Conservation (phyloP, 2,113 vertebrate species). For the Ibidorhyncha struthersii region DNA sequence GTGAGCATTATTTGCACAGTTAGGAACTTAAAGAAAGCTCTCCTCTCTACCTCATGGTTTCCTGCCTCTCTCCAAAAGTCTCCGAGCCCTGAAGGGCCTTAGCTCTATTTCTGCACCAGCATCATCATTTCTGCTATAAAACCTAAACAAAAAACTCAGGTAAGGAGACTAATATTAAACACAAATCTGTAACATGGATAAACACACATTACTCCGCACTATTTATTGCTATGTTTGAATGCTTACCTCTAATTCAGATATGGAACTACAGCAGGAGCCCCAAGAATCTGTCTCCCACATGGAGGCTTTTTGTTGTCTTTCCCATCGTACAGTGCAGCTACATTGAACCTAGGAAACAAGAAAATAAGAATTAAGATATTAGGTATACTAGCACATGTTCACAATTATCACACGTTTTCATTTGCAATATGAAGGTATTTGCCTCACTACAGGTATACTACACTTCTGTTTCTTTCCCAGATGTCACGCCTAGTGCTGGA, state of each 20-base stretch:
- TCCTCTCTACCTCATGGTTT: neutral
- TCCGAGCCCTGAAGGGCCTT: neutral
- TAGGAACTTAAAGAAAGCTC: neutral
- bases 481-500: neutral
- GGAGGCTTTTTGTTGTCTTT: neutral
- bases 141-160: neutral
- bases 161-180: neutral
- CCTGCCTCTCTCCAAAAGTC: neutral
- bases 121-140: neutral
- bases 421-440: neutral
- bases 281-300: neutral
- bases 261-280: neutral
- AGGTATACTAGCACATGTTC: neutral
- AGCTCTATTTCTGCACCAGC: neutral
- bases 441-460: neutral
- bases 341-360: neutral
- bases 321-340: neutral
- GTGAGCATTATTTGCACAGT: neutral
- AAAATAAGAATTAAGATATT: neutral
- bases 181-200: neutral
- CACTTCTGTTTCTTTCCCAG: neutral
- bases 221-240: neutral
- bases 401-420: neutral
- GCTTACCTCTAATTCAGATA: neutral
- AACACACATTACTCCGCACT: neutral